phyloP scores from a whole-genome alignment of 2,797 vertebrate species.

The Peromyscus aztecus region DNA sequence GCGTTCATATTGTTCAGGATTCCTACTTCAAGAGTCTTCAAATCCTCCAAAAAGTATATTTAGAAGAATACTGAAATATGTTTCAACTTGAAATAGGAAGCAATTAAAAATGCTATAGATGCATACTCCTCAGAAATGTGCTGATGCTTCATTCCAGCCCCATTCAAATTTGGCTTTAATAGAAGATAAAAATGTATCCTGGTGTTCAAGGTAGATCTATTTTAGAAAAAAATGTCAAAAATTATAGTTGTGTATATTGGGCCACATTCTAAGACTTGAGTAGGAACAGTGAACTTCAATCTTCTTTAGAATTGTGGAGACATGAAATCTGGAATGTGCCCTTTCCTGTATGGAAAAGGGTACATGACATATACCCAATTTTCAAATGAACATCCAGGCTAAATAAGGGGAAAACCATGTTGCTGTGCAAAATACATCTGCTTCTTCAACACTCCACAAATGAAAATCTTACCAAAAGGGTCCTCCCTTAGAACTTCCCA shows the following conservation, averaged over 20 bases:
- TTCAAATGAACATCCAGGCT: not conserved
- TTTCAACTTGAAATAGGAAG: not conserved
- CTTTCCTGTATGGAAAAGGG: not conserved
- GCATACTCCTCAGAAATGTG: not conserved
- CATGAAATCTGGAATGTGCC: fast-evolving
- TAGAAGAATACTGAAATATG: not conserved
- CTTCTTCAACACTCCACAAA: not conserved
- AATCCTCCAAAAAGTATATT: not conserved
- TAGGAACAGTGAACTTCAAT: not conserved
- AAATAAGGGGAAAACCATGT: not conserved
- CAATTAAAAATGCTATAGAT: not conserved
- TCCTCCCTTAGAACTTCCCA: not conserved
- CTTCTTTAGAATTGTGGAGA: not conserved
- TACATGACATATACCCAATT: not conserved
- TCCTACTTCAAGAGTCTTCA: not conserved
- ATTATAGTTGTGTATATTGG: not conserved
- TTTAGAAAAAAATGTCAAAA: not conserved
- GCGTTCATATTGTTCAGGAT: not conserved
- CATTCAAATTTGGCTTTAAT: not conserved
- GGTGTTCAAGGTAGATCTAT: not conserved
- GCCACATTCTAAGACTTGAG: not conserved
- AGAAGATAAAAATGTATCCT: constrained; percentile 6
- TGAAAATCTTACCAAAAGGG: not conserved
- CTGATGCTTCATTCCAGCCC: not conserved
- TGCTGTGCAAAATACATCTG: not conserved